phyloP scores from a whole-genome alignment of 2,797 vertebrate species.

The Thunnus albacares region DNA sequence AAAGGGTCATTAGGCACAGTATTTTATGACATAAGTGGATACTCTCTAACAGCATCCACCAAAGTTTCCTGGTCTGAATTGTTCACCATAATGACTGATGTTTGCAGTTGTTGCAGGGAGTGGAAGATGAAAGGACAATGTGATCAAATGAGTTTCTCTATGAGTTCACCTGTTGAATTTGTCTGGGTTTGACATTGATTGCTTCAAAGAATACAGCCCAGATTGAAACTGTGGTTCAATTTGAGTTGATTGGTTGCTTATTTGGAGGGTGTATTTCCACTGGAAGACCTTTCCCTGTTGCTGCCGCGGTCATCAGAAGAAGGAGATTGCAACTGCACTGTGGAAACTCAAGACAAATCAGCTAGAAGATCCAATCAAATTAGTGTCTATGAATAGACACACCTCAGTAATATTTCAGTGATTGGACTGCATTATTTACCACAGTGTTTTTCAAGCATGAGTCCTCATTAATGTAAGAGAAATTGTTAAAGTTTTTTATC shows the following conservation, averaged over 20 bases:
- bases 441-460: not conserved
- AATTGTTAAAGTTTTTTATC: not conserved
- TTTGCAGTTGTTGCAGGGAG: slow-evolving; percentile 39
- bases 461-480: not conserved
- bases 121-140: slow-evolving; percentile 64
- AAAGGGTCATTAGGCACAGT: not conserved
- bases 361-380: slow-evolving; percentile 53
- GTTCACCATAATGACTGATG: slow-evolving; percentile 35
- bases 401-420: slow-evolving; percentile 21
- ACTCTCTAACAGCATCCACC: slow-evolving; percentile 10
- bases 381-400: slow-evolving; percentile 21
- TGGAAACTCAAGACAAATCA: slow-evolving; percentile 42
- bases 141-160: slow-evolving; percentile 51
- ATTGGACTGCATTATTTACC: slow-evolving; percentile 40
- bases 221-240: slow-evolving; percentile 50
- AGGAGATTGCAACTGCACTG: slow-evolving; percentile 28
- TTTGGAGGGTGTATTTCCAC: slow-evolving; percentile 15
- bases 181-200: slow-evolving; percentile 51
- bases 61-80: slow-evolving; percentile 19
- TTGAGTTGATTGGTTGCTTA: slow-evolving; percentile 57
- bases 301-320: slow-evolving; percentile 38
- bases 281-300: not conserved
- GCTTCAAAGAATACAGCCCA: slow-evolving; percentile 54
- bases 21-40: slow-evolving; percentile 9
- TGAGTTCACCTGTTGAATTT: slow-evolving; percentile 48